Evolutionary conservation across 2,888 invertebrate species (phyloP).

Genomic region (Rhyacophila evoluta): DNA sequence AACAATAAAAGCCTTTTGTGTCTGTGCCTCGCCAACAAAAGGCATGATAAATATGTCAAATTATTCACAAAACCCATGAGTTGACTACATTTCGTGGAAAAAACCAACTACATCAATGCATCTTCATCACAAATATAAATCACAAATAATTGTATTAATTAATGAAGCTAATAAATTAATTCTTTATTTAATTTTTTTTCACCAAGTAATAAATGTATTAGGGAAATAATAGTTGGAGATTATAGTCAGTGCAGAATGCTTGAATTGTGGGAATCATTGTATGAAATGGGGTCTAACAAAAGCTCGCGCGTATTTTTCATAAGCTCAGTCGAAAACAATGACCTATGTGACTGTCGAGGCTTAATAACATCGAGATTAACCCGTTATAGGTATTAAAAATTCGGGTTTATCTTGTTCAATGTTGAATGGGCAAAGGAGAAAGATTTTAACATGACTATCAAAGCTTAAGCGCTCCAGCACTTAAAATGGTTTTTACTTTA

Average conservation of each 20-base stretch:
- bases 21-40: not conserved
- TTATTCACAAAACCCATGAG: constrained; percentile 44
- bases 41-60: constrained; percentile 45
- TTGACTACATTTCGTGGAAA: not conserved
- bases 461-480: no score
- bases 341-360: constrained; percentile 22
- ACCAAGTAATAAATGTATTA: no score
- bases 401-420: not conserved
- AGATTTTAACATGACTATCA: no score
- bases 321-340: constrained; percentile 43
- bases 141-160: no score
- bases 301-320: constrained; percentile 44
- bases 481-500: no score
- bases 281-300: not conserved
- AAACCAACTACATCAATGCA: no score
- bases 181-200: no score
- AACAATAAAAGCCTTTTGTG: not conserved
- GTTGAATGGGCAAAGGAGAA: not conserved
- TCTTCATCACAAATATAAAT: no score
- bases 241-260: no score
- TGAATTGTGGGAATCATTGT: not conserved
- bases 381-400: not conserved
- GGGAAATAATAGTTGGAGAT: no score
- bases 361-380: constrained; percentile 41
- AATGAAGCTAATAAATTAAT: no score